Evolutionary conservation across 2,888 invertebrate genomes (phyloP), one percentile per base, ranked within the genome.

Genomic region (Pristionchus arcanus): DNA sequence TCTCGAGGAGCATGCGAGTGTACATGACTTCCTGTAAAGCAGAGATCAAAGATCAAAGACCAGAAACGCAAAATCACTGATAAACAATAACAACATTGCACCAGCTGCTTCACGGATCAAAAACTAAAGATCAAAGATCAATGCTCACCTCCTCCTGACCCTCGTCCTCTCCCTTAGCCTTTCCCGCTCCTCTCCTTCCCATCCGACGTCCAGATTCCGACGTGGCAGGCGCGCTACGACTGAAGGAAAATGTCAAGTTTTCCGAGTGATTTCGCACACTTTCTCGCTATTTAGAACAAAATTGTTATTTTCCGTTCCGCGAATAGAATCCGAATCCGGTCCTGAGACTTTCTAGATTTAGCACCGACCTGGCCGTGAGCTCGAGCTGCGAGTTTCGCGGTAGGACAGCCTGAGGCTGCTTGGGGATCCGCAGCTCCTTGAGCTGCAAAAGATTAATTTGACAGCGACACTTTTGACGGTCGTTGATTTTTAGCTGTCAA

Each of bases 1-100:
- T 63, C 55, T 88, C 87, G 74, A 88, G 53, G 55, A 88, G 49
- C 21, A 88, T 19, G 16, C 87, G 87, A 2, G 74, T 34, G 74
- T 74, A 74, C 87, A 88, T 74, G 25, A 31, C 19, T 15, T 53
- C 74, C 87, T 88, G 55, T 21, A 28, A 28, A 28, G n/a, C 66
- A n/a, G n/a, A 42, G 42, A 42, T 42, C 42, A 42, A 3, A 42
- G 42, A 42, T 42, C 42, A 42, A 42, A 9, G 42, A 42, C 42
- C 9, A 42, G 42, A 42, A 3, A n/a, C n/a, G n/a, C n/a, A n/a
- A n/a, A n/a, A n/a, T n/a, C n/a, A n/a, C n/a, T n/a, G n/a, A n/a
- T n/a, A n/a, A n/a, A n/a, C n/a, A n/a, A n/a, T n/a, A n/a, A n/a
- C n/a, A n/a, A n/a, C n/a, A n/a, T n/a, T n/a, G n/a, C n/a, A n/a